These are phyloP conservation scores for Mola mola DNA, from an alignment of 2,113 vertebrate genomes.

Conservation along the genomic window DNA sequence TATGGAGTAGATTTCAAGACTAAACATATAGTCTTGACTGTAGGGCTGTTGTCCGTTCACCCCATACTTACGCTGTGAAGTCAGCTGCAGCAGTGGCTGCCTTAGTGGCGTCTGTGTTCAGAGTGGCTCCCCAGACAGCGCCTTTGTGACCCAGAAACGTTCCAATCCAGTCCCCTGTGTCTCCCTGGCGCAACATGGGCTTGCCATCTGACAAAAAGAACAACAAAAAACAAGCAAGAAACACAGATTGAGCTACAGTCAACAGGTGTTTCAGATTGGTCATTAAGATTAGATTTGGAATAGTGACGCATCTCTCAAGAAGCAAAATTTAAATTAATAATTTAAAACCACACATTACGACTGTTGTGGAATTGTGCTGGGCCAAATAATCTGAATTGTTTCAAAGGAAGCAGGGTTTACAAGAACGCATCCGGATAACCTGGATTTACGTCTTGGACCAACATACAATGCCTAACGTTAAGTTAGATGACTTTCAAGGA, in stretches of 20 bases:
- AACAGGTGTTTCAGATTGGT: no score
- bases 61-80: slow-evolving; percentile 93
- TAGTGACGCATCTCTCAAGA: no score
- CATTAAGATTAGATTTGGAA: no score
- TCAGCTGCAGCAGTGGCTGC: slow-evolving; percentile 97
- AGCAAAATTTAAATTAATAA: neutral
- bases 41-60: neutral
- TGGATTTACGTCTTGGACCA: neutral
- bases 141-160: slow-evolving; percentile 99
- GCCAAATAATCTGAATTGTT: no score
- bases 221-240: neutral
- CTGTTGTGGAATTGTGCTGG: no score
- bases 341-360: no score
- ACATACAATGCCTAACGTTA: neutral
- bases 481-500: no score
- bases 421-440: neutral
- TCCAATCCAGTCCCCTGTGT: slow-evolving; percentile 99
- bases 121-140: slow-evolving; percentile 97
- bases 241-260: neutral
- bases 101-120: slow-evolving; percentile 96
- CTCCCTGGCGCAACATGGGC: slow-evolving; percentile 98
- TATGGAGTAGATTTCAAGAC: no score
- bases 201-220: slow-evolving; percentile 88
- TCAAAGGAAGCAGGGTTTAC: no score
- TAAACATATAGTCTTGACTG: no score